A percentile compares a stretch with the other conserved stretches of the same genome.
Evolutionary conservation across 2,113 vertebrate species (phyloP).

Genomic region (Speoplatyrhinus poulsoni): DNA sequence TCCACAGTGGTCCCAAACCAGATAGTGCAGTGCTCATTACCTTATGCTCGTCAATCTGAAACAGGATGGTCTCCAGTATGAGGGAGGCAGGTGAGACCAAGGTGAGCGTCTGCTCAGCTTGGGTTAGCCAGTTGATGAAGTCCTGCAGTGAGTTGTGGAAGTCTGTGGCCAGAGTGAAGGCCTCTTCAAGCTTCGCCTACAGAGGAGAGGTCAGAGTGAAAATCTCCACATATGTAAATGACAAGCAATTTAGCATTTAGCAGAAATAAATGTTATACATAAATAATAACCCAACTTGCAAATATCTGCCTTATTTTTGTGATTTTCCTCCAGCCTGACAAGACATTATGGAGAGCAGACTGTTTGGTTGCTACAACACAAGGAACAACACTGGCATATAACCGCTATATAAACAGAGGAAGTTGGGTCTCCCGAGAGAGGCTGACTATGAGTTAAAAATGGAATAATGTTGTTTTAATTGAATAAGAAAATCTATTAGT

Average conservation of each 20-base stretch:
- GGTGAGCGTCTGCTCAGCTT: conserved; percentile 93
- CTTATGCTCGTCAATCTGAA: conserved; percentile 99
- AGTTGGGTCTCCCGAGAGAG: conserved; percentile 48
- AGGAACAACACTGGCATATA: conserved; percentile 20
- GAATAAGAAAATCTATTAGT: conserved; percentile 41
- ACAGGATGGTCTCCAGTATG: conserved; percentile 94
- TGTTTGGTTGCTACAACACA: conserved; percentile 37
- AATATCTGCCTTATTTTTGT: background rate
- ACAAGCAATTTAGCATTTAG: too few species aligned
- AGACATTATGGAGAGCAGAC: conserved; percentile 2
- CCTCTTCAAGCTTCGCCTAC: conserved; percentile 94
- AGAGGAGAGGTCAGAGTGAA: conserved; percentile 15
- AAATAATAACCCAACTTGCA: background rate
- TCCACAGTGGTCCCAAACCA: too few species aligned
- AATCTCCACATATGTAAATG: too few species aligned
- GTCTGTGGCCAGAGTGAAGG: conserved; percentile 87
- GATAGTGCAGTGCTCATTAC: conserved; percentile 63
- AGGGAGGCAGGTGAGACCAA: conserved; percentile 91
- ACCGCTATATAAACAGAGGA: conserved; percentile 42
- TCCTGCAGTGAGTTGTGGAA: conserved; percentile 98
- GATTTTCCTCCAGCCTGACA: background rate
- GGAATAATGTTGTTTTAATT: conserved; percentile 61
- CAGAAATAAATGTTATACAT: background rate
- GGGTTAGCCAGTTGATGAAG: conserved; percentile 98
- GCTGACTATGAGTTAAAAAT: conserved; percentile 34